These are phyloP conservation scores for Ichneumon xanthorius DNA, from an alignment of 2,888 invertebrate genomes.

Conservation along the genomic window DNA sequence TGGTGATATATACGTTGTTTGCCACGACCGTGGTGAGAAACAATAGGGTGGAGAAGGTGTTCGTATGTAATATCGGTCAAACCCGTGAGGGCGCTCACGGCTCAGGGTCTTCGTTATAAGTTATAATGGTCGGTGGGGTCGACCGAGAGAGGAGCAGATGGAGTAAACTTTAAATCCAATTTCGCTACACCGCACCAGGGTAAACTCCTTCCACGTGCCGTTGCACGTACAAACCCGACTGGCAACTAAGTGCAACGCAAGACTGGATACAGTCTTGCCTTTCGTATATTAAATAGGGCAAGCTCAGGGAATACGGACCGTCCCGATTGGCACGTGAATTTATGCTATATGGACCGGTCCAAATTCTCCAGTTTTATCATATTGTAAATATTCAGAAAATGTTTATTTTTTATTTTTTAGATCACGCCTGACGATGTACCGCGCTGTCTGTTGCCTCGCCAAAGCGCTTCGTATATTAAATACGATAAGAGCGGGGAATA, in stretches of 20 bases:
- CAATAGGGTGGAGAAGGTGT: conserved; percentile 4
- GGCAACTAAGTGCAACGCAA: conserved; percentile 23
- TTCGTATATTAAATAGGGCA: neutral
- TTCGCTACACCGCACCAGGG: conserved; percentile 54
- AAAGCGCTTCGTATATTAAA: neutral
- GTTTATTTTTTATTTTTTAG: too few species aligned
- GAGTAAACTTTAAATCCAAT: conserved; percentile 71
- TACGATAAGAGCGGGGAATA: neutral
- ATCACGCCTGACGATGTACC: too few species aligned
- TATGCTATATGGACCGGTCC: too few species aligned
- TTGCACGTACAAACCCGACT: conserved; percentile 10
- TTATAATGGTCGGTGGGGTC: conserved; percentile 51
- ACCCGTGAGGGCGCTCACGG: conserved; percentile 17
- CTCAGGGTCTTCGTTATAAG: conserved; percentile 51
- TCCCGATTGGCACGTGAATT: too few species aligned
- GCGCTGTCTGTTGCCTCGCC: neutral
- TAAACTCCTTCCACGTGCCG: conserved; percentile 54
- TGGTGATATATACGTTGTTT: conserved; percentile 1
- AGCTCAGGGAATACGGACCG: too few species aligned
- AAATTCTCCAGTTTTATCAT: too few species aligned
- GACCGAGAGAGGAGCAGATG: conserved; percentile 44
- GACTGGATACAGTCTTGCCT: neutral
- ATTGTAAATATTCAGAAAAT: too few species aligned
- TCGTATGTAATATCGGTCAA: conserved; percentile 55
- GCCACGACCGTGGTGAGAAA: neutral